Evolutionary conservation across 92 coral and sea anemone genomes (phyloP).

Genomic region (Actinernus sp.): DNA sequence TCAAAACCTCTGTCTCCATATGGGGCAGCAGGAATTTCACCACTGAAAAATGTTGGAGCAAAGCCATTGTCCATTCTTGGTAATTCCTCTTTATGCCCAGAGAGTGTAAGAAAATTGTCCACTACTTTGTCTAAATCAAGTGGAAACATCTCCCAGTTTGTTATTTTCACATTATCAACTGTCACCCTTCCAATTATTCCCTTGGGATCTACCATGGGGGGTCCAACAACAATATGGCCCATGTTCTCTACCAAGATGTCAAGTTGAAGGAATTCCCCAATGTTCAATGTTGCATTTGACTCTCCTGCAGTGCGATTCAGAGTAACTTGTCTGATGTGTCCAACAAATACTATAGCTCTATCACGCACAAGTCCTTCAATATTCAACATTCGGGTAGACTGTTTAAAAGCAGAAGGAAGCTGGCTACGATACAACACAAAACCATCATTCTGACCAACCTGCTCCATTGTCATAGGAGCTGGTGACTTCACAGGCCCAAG

Average conservation of each 20-base stretch:
- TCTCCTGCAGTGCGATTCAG: conserved; percentile 61
- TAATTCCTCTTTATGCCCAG: background rate
- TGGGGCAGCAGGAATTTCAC: conserved; percentile 69
- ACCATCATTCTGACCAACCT: conserved; percentile 90
- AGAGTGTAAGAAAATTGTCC: conserved; percentile 10
- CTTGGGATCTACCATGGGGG: conserved; percentile 85
- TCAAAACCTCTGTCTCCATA: conserved; percentile 60
- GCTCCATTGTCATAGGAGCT: conserved; percentile 91
- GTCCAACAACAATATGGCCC: conserved; percentile 80
- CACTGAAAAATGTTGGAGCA: conserved; percentile 77
- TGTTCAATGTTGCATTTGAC: conserved; percentile 40
- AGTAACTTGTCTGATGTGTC: conserved; percentile 69
- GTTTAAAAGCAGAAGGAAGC: conserved; percentile 56
- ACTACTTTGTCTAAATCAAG: conserved; percentile 63
- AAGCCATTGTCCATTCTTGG: conserved; percentile 32
- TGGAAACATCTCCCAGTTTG: conserved; percentile 90
- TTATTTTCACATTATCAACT: conserved; percentile 48
- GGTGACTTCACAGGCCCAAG: conserved; percentile 69
- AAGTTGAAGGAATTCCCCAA: conserved; percentile 63
- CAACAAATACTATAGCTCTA: conserved; percentile 86
- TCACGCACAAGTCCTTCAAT: conserved; percentile 82
- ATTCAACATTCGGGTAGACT: conserved; percentile 52
- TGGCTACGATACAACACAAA: conserved; percentile 83
- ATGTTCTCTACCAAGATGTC: conserved; percentile 91
- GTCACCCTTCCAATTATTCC: conserved; percentile 94